Base-by-base conservation (phyloP, 2,888 invertebrate genomes). In the Plagiodera versicolora region DNA sequence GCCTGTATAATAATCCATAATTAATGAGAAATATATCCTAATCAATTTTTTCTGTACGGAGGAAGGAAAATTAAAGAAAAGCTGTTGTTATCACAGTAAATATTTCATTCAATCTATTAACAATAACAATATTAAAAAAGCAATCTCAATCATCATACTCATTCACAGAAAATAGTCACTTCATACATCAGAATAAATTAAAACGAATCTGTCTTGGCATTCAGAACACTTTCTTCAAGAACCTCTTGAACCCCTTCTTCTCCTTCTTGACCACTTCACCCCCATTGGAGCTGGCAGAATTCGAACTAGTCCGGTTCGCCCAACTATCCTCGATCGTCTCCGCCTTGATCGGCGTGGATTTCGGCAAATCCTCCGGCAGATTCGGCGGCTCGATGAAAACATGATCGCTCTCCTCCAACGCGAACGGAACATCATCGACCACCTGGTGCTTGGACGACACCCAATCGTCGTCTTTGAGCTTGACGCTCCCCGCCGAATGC, bases 211-310 rank as follows among this genome's bases (percentile, higher is more conserved):
- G 24, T 24, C 24, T 6, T 11, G 35, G 49, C 16, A n/a, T 47
- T 71, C 60, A 77, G 83, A 92, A 92, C 76, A 92, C 88, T 83
- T 90, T 91, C 72, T 87, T 90, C 75, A 91, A 85, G 77, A 92
- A 87, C 80, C 88, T 89, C 78, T 88, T 91, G 68, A 92, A 83
- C 74, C 87, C 87, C 72, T 88, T 90, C 73, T 85, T 86, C 66
- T 82, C 81, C 72, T 87, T 87, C 62, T 81, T 83, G 32, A 72
- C 75, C 65, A 68, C 80, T 45, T 67, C 67, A 24, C 67, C 71
- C 19, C 70, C 65, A 48, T 72, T 73, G 58, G 80, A 48, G 56
- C 50, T 59, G 50, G 47, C 16, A 19, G 32, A 59, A 28, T 30
- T 56, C 24, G 51, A 16, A 35, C 18, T 56, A 20, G 32, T 53